A percentile compares a stretch with the other conserved stretches of the same genome.
Evolutionary conservation across 1,140 invertebrate species (phyloP).

Genomic region (Ganaspis sp.): DNA sequence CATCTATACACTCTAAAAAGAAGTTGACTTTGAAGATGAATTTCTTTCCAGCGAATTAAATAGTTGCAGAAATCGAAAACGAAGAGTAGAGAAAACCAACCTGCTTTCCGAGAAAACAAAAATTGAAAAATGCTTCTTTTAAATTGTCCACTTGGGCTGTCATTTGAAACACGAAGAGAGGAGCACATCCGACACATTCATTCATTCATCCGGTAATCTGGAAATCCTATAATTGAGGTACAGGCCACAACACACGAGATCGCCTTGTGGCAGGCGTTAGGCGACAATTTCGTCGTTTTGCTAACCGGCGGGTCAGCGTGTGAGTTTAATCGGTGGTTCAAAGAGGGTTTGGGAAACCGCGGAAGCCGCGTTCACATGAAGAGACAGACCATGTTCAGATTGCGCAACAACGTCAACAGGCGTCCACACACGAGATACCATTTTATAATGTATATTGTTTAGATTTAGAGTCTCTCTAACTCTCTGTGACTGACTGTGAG

Average conservation of each 20-base stretch:
- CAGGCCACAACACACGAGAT: conserved; percentile 22
- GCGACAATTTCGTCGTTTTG: conserved; percentile 51
- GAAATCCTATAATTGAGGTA: conserved; percentile 12
- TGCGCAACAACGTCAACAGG: conserved; percentile 50
- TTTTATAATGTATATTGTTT: conserved; percentile 28
- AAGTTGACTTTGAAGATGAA: too few species aligned
- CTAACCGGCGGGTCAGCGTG: conserved; percentile 52
- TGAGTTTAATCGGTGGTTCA: conserved; percentile 52
- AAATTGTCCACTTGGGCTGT: background rate
- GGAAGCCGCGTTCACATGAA: conserved; percentile 61
- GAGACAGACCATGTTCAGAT: conserved; percentile 41
- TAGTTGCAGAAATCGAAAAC: too few species aligned
- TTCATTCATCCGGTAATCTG: conserved; percentile 16
- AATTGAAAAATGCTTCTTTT: background rate
- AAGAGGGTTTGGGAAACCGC: conserved; percentile 60
- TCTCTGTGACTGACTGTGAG: background rate
- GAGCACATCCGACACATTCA: background rate
- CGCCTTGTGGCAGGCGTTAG: conserved; percentile 14
- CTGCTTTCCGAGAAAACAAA: background rate
- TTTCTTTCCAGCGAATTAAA: too few species aligned
- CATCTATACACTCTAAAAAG: too few species aligned
- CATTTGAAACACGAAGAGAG: conserved; percentile 6
- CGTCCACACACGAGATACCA: conserved; percentile 40
- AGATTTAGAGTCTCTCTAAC: background rate
- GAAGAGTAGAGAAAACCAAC: background rate